These are phyloP conservation scores for Nemoura dubitans DNA, from an alignment of 2,888 invertebrate species.

Conservation along the genomic window DNA sequence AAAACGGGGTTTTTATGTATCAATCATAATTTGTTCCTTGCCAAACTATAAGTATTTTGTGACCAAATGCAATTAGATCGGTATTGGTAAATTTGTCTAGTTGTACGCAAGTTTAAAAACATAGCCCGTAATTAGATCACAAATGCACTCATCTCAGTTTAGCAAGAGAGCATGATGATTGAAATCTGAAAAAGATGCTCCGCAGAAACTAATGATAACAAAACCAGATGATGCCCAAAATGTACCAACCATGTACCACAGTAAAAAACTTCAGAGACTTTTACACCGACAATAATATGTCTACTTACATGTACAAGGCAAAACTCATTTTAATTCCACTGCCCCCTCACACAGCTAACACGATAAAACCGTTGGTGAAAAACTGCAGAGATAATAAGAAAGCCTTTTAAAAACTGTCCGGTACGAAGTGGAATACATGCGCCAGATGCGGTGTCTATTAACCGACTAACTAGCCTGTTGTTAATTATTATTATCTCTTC, in stretches of 20 bases:
- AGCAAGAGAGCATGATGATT: too few species aligned
- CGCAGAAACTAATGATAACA: background rate
- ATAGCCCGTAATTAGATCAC: too few species aligned
- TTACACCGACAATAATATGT: background rate
- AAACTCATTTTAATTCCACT: background rate
- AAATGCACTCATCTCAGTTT: too few species aligned
- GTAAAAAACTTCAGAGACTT: background rate
- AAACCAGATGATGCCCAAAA: constrained; percentile 13
- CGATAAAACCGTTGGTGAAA: background rate
- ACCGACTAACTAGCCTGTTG: background rate
- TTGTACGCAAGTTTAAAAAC: too few species aligned
- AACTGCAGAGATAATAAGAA: too few species aligned
- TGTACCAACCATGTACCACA: background rate
- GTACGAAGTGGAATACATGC: too few species aligned
- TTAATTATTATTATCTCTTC: background rate
- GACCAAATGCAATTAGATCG: too few species aligned
- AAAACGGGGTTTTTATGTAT: too few species aligned
- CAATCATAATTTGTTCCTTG: too few species aligned
- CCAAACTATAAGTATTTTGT: too few species aligned
- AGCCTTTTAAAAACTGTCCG: background rate
- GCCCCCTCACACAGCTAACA: background rate
- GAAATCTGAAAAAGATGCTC: background rate
- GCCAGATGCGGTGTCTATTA: background rate
- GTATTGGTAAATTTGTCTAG: too few species aligned
- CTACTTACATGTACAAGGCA: background rate